Evolutionary conservation across 1,140 invertebrate genomes (phyloP), one percentile per base, ranked within the genome.

Genomic region (Aphidius ervi): DNA sequence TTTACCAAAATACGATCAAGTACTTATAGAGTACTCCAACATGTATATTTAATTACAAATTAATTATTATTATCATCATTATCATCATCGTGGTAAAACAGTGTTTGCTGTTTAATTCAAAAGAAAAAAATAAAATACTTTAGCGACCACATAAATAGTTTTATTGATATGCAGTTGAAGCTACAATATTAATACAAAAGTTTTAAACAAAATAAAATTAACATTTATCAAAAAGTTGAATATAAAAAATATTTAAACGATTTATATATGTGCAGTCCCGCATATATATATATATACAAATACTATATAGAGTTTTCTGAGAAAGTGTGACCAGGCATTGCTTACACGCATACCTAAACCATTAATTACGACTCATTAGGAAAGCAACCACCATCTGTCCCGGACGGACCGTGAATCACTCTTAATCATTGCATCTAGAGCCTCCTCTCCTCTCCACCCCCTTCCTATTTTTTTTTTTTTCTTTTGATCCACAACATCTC

Each of bases 361-460:
- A 77, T 78, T 78, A 78, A 78, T 78, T 78, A 77, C 73, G 67
- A 74, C 75, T 77, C 75, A 77, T 78, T 78, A 78, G 70, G 72
- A 72, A 75, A 73, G 76, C 74, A 74, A 75, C 71, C 72, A 70
- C 72, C 76, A 77, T 78, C 75, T 75, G 76, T 76, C 75, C 71
- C 67, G 68, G 70, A 69, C 65, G 68, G 67, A 70, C 67, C 75
- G 72, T 78, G 76, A 78, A 78, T 78, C 75, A 78, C 72, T 77
- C 75, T 78, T 78, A 78, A 78, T 78, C 76, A 73, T 78, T 77
- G 76, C 73, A 78, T 77, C 73, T 75, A 67, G 68, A 72, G 71
- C 65, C 54, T 48, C 62, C 43, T 43, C 16, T 42, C 31, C 60
- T 49, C 54, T 52, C 52, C 43, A 54, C 58, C 61, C 61, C 56